Base-by-base conservation (phyloP, 2,113 vertebrate genomes). In the Chaetodon auriga region DNA sequence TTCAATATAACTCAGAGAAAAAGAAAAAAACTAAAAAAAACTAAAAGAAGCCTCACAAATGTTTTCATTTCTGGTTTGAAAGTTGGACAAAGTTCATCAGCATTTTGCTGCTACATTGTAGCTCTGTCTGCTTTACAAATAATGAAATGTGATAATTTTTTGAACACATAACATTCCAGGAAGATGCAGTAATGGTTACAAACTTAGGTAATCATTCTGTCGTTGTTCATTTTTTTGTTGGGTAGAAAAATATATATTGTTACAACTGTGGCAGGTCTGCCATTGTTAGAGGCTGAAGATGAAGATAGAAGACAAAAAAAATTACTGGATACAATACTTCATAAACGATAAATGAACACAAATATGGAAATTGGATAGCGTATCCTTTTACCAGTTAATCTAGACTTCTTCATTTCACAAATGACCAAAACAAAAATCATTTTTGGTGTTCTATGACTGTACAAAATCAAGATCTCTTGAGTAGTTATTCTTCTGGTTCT, bases 1-100 rank as follows among this genome's bases (percentile, higher is more conserved):
- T 79, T 68, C 43, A 65, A 74, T 80, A 84, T 19, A 82, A 23
- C 66, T 84, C 48, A 79, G 68, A 71, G 58, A 68, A 69, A 68
- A 70, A n/a, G 9, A 49, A 45, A 16, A 36, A 38, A 73, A 38
- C n/a, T n/a, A n/a, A 65, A 7, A n/a, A 23, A 30, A 30, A 30
- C 30, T 36, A 51, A 51, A 81, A 57, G 46, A 87, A 60, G 54
- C 62, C 60, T 10, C 4, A 14, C 51, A 38, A 82, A 84, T 76
- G 75, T 74, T 78, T 83, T 78, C 64, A 66, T 72, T 71, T 62
- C 64, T 68, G 25, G 54, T 80, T 80, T 57, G 14, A 80, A 41
- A 84, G 64, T 62, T 82, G 63, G 46, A 62, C 41, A 76, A 73
- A 84, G 16, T 82, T 82, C 43, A 79, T 25, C 25, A 45, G 1